phyloP scores from a whole-genome alignment of 2,888 invertebrate genomes.

The Cerastis leucographa region DNA sequence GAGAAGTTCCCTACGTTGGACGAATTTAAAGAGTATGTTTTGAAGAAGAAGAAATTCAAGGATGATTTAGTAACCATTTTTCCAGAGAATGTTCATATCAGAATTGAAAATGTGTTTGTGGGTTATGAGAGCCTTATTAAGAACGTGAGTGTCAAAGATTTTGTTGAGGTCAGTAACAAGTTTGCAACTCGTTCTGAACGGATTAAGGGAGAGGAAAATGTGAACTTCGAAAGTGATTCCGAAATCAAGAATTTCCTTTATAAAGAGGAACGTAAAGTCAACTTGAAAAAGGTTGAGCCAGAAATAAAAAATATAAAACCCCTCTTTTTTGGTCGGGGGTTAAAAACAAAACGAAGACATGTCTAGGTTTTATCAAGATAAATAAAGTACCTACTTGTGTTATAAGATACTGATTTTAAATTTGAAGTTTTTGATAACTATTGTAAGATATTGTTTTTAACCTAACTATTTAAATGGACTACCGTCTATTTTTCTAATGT shows the following conservation, averaged over 20 bases:
- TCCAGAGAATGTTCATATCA: not conserved
- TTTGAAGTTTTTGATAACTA: not conserved
- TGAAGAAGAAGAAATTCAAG: conserved; percentile 31
- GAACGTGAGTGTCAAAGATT: not conserved
- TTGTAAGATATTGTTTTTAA: not conserved
- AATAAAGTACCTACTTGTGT: too few relatives aligned
- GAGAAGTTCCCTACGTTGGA: conserved; percentile 23
- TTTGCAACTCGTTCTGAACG: conserved; percentile 3
- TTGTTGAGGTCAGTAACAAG: conserved; percentile 1
- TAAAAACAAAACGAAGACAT: too few relatives aligned
- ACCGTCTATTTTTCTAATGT: not conserved
- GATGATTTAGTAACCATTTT: conserved; percentile 35
- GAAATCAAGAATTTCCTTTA: not conserved
- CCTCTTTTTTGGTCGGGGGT: too few relatives aligned
- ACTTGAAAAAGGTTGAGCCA: conserved; percentile 22
- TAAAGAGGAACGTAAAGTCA: conserved; percentile 35
- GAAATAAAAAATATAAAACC: too few relatives aligned
- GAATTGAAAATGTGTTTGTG: conserved; percentile 11
- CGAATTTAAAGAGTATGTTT: conserved; percentile 24
- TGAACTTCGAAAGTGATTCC: conserved; percentile 25
- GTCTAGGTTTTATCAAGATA: not conserved
- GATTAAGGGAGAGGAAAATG: conserved; percentile 19
- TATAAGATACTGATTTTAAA: not conserved
- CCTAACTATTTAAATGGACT: not conserved
- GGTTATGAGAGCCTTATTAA: conserved; percentile 14